Base-by-base conservation (phyloP, 2,888 invertebrate genomes). In the Caenorhabditis panamensis region DNA sequence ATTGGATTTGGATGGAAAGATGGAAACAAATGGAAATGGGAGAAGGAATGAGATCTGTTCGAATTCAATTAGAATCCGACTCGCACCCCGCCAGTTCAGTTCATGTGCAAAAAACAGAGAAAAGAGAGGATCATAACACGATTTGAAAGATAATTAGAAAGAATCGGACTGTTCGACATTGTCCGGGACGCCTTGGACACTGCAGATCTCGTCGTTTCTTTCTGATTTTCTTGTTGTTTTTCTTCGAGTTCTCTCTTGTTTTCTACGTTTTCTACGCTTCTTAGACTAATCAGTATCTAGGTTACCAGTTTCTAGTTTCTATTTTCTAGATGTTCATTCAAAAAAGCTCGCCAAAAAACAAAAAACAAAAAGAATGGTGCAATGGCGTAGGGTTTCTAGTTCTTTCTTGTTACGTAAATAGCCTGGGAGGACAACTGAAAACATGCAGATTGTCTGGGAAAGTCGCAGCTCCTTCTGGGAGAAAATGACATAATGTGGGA, bases 21-120 rank as follows among this genome's bases (percentile, higher is more conserved):
- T 6, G 31, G 41, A 41, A 16, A 41, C 13, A 41, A n/a, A n/a
- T n/a, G n/a, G 41, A 41, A 9, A 41, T 16, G 2, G 13, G 41
- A 13, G 16, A 16, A 13, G 41, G 16, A 41, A 41, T 41, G n/a
- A 2, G 47, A 47, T 47, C 18, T 9, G 47, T 18, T 47, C 47
- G 47, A 47, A 47, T 47, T 47, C 47, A 47, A 47, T 47, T 47
- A 47, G 47, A 47, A 47, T 47, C n/a, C n/a, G n/a, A 47, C 18
- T 18, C 18, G 47, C 18, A 47, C 47, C 18, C 47, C 18, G 47
- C 2, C 31, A 4, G 18, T 3, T 3, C 47, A 47, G 47, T 47
- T 47, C 47, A 47, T 47, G 47, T 47, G 47, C 47, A 47, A 47
- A 47, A 41, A 41, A 13, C 13, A 13, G 41, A 31, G 9, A 31